Evolutionary conservation across 2,797 vertebrate species (phyloP).

Genomic region (Chaetodon trifasciatus): DNA sequence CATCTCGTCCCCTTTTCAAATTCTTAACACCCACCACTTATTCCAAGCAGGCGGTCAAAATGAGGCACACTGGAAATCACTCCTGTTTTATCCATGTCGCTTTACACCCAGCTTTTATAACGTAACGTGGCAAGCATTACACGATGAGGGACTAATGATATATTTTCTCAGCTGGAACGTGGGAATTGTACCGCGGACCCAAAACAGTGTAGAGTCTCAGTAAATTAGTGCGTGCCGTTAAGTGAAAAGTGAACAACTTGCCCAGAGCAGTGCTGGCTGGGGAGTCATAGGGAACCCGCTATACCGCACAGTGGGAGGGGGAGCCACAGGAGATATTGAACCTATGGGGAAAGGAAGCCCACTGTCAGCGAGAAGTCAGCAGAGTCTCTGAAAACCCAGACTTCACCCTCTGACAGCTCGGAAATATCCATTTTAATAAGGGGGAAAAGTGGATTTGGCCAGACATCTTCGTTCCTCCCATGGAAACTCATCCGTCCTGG

Average conservation of each 20-base stretch:
- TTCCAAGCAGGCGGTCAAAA: slow-evolving; percentile 77
- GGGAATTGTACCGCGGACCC: slow-evolving; percentile 79
- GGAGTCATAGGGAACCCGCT: slow-evolving; percentile 72
- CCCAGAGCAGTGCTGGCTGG: slow-evolving; percentile 69
- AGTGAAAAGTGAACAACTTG: slow-evolving; percentile 80
- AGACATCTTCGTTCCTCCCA: slow-evolving; percentile 84
- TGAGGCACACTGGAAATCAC: slow-evolving; percentile 79
- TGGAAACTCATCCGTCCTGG: slow-evolving; percentile 85
- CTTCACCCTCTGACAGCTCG: slow-evolving; percentile 86
- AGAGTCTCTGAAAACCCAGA: slow-evolving; percentile 83
- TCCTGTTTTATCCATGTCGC: slow-evolving; percentile 80
- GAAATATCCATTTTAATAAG: slow-evolving; percentile 89
- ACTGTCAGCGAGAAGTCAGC: slow-evolving; percentile 82
- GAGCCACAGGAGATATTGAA: slow-evolving; percentile 71
- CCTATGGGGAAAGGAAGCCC: slow-evolving; percentile 76
- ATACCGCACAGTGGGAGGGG: slow-evolving; percentile 63
- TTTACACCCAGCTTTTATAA: slow-evolving; percentile 86
- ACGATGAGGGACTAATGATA: slow-evolving; percentile 86
- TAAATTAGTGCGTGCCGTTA: slow-evolving; percentile 83
- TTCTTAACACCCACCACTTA: slow-evolving; percentile 71
- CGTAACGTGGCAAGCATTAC: slow-evolving; percentile 87
- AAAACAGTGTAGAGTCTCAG: slow-evolving; percentile 84
- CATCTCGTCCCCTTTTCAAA: slow-evolving; percentile 73
- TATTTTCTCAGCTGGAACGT: slow-evolving; percentile 89
- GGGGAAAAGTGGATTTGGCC: slow-evolving; percentile 87